Base-by-base conservation (phyloP, 2,888 invertebrate species). In the Euplexia lucipara region DNA sequence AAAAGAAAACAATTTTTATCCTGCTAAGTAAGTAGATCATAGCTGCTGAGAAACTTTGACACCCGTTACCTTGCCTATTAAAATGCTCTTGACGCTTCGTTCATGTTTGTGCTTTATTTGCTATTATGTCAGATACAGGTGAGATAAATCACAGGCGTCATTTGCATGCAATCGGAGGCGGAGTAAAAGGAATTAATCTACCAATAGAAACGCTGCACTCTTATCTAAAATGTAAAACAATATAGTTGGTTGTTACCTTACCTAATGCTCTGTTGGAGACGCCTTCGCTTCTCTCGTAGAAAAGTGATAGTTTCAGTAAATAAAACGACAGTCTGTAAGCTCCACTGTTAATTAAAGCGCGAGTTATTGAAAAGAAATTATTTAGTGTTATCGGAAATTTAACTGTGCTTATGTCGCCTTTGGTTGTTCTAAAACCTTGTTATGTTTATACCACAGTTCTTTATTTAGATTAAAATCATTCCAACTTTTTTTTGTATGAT, bases 101-200 rank as follows among this genome's bases (percentile, higher is more conserved):
- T 57, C 48, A 58, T 51, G 26, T 42, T 20, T 56, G 51, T 39
- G 73, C 54, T 48, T 56, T 32, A 14, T 59, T 52, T 44, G 34
- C 72, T 41, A 48, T 58, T 14, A 18, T 34, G 20, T 39, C 12
- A 41, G 20, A 44, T 39, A n/a, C 16, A 34, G 9, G 20, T 49
- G 49, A 47, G 26, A 37, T 45, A 41, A 37, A 44, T 60, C 14
- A 34, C 9, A 61, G 39, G 22, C 22, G 30, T 54, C 1, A 26
- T 22, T 48, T 48, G 10, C 10, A 44, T 42, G 10, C 30, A 56
- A 53, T 53, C 8, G 0, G 8, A 59, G 35, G 70, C 42, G 51
- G 18, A 35, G n/a, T 48, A 22, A 26, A 26, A 44, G 4, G 0
- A 18, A 39, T 44, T 37, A 22, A 56, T 39, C 16, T 9, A 30